Percentiles rank a stretch among this genome's conserved stretches.
Conservation (phyloP, 1,140 invertebrate genomes). For the Zaprionus ornatus region DNA sequence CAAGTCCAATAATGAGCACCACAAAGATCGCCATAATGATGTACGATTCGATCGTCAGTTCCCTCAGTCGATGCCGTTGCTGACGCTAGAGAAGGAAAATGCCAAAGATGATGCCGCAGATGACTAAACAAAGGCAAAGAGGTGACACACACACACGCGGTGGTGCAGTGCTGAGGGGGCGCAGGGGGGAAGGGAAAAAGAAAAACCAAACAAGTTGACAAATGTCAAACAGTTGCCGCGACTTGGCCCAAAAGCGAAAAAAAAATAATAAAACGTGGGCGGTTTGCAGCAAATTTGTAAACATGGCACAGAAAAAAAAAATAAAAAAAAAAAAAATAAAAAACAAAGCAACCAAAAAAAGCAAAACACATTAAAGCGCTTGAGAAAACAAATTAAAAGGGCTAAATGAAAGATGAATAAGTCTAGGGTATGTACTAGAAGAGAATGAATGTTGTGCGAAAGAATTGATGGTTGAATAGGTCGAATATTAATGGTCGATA, state of each 20-base stretch:
- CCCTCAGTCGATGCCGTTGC: slow-evolving; percentile 10
- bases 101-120: slow-evolving; percentile 18
- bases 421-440: background rate
- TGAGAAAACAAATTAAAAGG: slow-evolving; percentile 7
- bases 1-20: slow-evolving; percentile 48
- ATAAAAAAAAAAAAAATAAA: background rate
- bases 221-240: slow-evolving; percentile 71
- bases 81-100: slow-evolving; percentile 22
- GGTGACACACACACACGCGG: background rate
- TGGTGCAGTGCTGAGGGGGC: background rate
- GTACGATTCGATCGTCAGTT: background rate
- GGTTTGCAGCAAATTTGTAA: slow-evolving; percentile 54
- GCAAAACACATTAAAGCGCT: background rate
- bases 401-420: background rate
- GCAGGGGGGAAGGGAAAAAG: background rate
- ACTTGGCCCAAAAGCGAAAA: slow-evolving; percentile 13
- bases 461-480: no score
- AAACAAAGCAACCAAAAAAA: background rate
- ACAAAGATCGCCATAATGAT: slow-evolving; percentile 12
- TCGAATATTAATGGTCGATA: background rate
- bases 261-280: slow-evolving; percentile 36
- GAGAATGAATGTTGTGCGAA: background rate
- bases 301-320: slow-evolving; percentile 42
- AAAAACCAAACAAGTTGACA: slow-evolving; percentile 60
- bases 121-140: slow-evolving; percentile 45